Conservation (phyloP, 2,113 vertebrate species). For the Cairina moschata region DNA sequence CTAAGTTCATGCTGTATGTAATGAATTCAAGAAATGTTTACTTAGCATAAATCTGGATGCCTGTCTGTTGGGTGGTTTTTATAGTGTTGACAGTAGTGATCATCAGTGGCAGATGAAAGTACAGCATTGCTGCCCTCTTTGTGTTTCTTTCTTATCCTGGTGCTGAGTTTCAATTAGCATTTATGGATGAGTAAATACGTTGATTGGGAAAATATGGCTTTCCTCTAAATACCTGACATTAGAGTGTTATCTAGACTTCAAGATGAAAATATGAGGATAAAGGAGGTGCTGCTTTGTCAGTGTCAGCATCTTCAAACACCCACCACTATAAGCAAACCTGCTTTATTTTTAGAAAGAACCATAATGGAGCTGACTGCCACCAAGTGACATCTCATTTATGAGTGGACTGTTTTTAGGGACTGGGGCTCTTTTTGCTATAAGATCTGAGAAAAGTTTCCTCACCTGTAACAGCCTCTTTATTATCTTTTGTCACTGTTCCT, state of each 20-base stretch:
- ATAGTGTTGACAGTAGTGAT: not conserved
- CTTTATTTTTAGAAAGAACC: conserved; percentile 60
- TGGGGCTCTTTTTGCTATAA: not conserved
- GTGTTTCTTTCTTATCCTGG: not conserved
- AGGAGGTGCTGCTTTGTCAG: conserved; percentile 40
- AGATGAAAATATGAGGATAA: conserved; percentile 37
- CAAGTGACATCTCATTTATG: not conserved
- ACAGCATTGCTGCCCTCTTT: not conserved
- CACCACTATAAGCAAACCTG: not conserved
- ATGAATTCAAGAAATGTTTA: conserved; percentile 37
- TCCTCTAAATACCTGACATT: conserved; percentile 30
- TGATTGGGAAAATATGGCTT: not conserved
- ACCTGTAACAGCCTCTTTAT: not conserved
- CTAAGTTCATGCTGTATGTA: not conserved
- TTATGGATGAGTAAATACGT: conserved; percentile 15
- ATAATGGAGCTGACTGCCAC: not conserved
- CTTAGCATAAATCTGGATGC: conserved; percentile 7
- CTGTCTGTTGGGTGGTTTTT: conserved; percentile 22
- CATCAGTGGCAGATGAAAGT: conserved; percentile 45
- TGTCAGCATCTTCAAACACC: conserved; percentile 1
- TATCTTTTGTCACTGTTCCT: not conserved
- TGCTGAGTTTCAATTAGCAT: conserved; percentile 32
- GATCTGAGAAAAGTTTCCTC: not conserved
- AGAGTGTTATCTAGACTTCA: not conserved
- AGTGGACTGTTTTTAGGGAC: not conserved